Conservation (phyloP, 2,113 vertebrate genomes). For the Rostratula benghalensis region DNA sequence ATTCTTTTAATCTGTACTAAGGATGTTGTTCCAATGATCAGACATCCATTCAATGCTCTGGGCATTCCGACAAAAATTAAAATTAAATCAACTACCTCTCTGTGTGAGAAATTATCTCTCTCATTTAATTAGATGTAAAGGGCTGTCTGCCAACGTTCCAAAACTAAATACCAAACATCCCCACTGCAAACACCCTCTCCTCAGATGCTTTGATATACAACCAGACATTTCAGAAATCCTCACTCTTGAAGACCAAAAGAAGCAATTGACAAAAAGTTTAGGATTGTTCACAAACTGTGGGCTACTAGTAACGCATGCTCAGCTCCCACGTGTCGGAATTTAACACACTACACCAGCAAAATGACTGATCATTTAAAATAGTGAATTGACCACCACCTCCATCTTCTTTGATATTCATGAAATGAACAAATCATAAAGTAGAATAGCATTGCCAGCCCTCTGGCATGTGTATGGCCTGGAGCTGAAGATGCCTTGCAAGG, state of each 20-base stretch:
- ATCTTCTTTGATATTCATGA: neutral
- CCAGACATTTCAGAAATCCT: neutral
- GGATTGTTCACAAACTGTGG: neutral
- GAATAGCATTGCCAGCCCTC: neutral
- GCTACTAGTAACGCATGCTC: neutral
- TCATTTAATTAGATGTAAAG: constrained; percentile 26
- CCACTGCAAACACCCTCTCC: neutral
- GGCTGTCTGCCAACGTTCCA: neutral
- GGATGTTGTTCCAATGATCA: neutral
- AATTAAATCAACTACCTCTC: constrained; percentile 30
- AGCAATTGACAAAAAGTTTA: neutral
- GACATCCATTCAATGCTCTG: neutral
- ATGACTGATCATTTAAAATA: neutral
- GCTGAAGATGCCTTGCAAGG: neutral
- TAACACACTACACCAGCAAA: neutral
- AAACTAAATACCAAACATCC: neutral
- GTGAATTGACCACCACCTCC: neutral
- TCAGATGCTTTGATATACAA: neutral
- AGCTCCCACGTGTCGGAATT: neutral
- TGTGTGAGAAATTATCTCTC: neutral
- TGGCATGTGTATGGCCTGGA: neutral
- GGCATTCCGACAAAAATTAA: constrained; percentile 28
- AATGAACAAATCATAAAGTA: neutral
- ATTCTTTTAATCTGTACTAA: neutral
- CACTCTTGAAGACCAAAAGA: neutral